Base-by-base conservation (phyloP, 2,888 invertebrate species). In the Corythucha ciliata region DNA sequence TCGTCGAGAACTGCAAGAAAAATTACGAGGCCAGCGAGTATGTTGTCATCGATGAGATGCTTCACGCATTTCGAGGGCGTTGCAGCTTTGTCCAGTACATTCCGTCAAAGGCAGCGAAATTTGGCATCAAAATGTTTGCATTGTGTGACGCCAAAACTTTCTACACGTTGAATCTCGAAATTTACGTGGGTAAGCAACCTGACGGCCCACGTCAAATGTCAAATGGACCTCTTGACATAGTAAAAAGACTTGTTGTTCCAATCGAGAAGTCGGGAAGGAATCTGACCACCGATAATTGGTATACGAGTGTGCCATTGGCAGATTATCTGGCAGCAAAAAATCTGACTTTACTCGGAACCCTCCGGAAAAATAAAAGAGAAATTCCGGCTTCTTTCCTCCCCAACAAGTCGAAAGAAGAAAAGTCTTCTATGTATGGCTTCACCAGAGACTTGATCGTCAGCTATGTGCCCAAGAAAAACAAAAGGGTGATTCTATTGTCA, bases 361-460 rank as follows among this genome's bases (percentile, higher is more conserved):
- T 61, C 33, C 53, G 21, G n/a, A 37, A 37, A 33, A 55, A 63
- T 44, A 64, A 63, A 57, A 49, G 48, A 40, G 60, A 63, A 48
- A 53, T 65, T 48, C 65, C 64, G 57, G 61, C 60, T n/a, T n/a
- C n/a, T n/a, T n/a, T n/a, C n/a, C n/a, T n/a, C n/a, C n/a, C n/a
- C n/a, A n/a, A n/a, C n/a, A n/a, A n/a, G n/a, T n/a, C n/a, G n/a
- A n/a, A n/a, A n/a, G n/a, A n/a, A n/a, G n/a, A n/a, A n/a, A n/a
- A n/a, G n/a, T n/a, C n/a, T n/a, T n/a, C n/a, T n/a, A n/a, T n/a
- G n/a, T n/a, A n/a, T n/a, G n/a, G n/a, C n/a, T n/a, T n/a, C n/a
- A n/a, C n/a, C n/a, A n/a, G n/a, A n/a, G n/a, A n/a, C n/a, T n/a
- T n/a, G n/a, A n/a, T n/a, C n/a, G n/a, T n/a, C n/a, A n/a, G n/a